A percentile compares a stretch with the other conserved stretches of the same genome.
phyloP scores from a whole-genome alignment of 92 coral and sea anemone species.

The Bergia sp. region DNA sequence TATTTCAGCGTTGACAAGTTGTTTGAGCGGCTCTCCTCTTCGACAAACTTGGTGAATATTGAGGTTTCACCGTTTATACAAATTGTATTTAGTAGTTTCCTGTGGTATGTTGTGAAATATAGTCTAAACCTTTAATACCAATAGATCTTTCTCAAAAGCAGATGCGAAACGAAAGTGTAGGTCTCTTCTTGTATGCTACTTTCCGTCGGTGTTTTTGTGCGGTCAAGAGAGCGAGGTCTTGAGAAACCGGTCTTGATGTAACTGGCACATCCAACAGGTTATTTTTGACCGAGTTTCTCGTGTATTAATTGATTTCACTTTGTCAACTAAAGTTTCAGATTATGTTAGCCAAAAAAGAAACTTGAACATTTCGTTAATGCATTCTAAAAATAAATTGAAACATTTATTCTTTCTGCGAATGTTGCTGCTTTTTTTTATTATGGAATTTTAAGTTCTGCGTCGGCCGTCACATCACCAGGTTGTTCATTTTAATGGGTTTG shows the following conservation, averaged over 20 bases:
- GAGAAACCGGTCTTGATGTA: neutral
- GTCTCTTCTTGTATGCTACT: neutral
- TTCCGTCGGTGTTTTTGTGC: neutral
- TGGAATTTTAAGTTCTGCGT: neutral
- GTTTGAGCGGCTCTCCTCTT: neutral
- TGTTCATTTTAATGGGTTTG: conserved; percentile 31
- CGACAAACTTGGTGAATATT: conserved; percentile 10
- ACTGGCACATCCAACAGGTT: neutral
- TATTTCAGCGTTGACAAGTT: conserved; percentile 3
- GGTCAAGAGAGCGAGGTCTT: conserved; percentile 8
- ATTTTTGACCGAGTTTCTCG: conserved; percentile 12
- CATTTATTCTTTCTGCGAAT: neutral
- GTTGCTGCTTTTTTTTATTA: neutral
- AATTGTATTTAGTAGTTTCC: conserved; percentile 29
- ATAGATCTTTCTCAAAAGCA: neutral
- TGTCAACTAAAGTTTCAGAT: conserved; percentile 25
- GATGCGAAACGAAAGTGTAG: neutral
- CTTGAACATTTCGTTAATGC: conserved; percentile 8
- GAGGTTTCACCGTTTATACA: conserved; percentile 12
- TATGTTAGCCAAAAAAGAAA: neutral
- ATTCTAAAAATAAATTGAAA: conserved; percentile 14
- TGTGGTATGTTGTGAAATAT: conserved; percentile 22
- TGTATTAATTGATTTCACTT: conserved; percentile 37
- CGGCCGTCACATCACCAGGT: conserved; percentile 13
- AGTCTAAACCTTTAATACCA: neutral